phyloP scores from a whole-genome alignment of 2,113 vertebrate genomes.

The Ameiurus melas region DNA sequence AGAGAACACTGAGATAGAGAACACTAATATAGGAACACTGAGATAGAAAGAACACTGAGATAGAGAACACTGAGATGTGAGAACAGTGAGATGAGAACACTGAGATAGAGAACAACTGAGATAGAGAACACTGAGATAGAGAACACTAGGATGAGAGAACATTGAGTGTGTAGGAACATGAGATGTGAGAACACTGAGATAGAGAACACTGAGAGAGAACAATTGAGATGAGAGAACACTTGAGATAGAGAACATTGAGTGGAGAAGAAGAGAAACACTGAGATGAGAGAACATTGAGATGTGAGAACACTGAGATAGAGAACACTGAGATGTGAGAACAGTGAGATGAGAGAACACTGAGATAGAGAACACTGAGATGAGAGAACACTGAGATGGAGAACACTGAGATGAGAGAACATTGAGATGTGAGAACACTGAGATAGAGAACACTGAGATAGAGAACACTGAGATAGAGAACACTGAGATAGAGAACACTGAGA shows the following conservation, averaged over 20 bases:
- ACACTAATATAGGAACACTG: no score
- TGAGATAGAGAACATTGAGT: background rate
- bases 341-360: background rate
- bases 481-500: background rate
- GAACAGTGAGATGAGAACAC: background rate
- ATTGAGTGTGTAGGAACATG: no score
- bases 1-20: background rate
- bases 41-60: background rate
- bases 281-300: no score
- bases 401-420: background rate
- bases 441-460: background rate
- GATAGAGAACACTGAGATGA: background rate
- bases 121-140: background rate
- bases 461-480: no score
- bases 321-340: background rate
- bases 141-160: background rate
- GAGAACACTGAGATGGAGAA: background rate
- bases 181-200: background rate
- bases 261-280: background rate
- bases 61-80: background rate
- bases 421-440: background rate
- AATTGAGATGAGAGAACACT: background rate
- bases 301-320: no score
- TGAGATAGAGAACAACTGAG: background rate
- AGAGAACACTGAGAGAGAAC: background rate